Base-by-base conservation (phyloP, 2,888 invertebrate species). In the Idaea dimidiata region DNA sequence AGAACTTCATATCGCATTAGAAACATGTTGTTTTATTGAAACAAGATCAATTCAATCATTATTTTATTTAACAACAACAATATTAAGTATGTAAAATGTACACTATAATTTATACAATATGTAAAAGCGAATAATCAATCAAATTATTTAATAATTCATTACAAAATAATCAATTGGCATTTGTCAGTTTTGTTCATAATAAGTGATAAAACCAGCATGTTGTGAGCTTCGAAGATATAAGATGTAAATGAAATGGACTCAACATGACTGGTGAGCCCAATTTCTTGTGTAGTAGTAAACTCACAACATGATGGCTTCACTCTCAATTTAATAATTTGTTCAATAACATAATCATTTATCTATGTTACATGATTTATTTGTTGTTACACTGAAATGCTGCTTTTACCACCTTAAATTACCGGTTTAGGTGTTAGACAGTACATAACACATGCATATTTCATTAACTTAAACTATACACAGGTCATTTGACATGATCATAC, bases 11-110 rank as follows among this genome's bases (percentile, higher is more conserved):
- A 57, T 86, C 88, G 60, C 79, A 87, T 77, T 86, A 78, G 79
- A 68, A 16, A 43, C 6, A 32, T 53, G 54, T 33, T 55, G 7
- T 59, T 54, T n/a, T 57, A 43, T 59, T 54, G 58, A 62, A 64
- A 65, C 54, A 31, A 62, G 16, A 8, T 14, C n/a, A 32, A 2
- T 16, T 68, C 78, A 69, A 76, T 79, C 74, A 72, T 80, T 77
- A 78, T 89, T 89, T 91, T 89, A 89, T 88, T 89, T 81, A 89
- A 90, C 88, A 90, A 89, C 89, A 91, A 91, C 89, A 89, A 88
- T 83, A 76, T 82, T 81, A 84, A 85, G 83, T 84, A 88, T 86
- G 89, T 87, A 89, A 87, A 89, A 90, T 90, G 84, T 91, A 90
- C 87, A 89, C 81, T 87, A 81, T 79, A 84, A 83, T 88, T 56